Percentiles rank a stretch among this genome's conserved stretches.
phyloP scores from a whole-genome alignment of 2,113 vertebrate genomes.

The Cygnus buccinator region DNA sequence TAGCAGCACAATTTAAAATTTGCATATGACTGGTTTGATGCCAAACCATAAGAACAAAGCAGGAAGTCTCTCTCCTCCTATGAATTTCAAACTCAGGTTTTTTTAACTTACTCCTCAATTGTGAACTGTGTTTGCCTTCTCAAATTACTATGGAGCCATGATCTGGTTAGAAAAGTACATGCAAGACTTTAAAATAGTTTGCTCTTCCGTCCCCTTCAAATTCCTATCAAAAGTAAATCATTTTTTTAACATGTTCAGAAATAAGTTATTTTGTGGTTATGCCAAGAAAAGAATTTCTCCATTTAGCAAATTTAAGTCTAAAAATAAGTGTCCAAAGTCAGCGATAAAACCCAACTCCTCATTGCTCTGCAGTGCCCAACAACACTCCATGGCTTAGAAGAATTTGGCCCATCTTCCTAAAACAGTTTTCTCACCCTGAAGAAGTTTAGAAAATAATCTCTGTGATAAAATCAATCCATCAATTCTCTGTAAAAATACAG shows the following conservation, averaged over 20 bases:
- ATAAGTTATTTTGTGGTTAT: background rate
- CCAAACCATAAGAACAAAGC: constrained; percentile 58
- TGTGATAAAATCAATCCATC: background rate
- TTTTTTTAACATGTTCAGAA: constrained; percentile 12
- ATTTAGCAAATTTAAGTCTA: constrained; percentile 35
- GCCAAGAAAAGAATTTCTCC: constrained; percentile 41
- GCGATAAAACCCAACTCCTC: background rate
- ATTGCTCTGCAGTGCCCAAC: background rate
- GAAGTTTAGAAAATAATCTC: background rate
- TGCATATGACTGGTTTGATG: constrained; percentile 62
- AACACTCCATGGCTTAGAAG: background rate
- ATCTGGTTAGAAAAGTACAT: background rate
- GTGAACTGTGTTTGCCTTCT: background rate
- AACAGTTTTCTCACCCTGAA: background rate
- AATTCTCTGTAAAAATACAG: background rate
- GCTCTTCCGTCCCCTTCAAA: background rate
- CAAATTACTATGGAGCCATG: constrained; percentile 21
- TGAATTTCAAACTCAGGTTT: constrained; percentile 23
- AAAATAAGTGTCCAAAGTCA: constrained; percentile 4
- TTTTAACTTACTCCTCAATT: constrained; percentile 22
- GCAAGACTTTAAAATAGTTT: background rate
- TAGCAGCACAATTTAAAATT: constrained; percentile 62
- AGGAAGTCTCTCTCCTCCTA: constrained; percentile 20
- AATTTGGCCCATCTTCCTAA: background rate
- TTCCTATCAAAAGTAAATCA: background rate